These are phyloP conservation scores for Barnardius zonarius DNA, from an alignment of 2,113 vertebrate genomes.

Conservation along the genomic window DNA sequence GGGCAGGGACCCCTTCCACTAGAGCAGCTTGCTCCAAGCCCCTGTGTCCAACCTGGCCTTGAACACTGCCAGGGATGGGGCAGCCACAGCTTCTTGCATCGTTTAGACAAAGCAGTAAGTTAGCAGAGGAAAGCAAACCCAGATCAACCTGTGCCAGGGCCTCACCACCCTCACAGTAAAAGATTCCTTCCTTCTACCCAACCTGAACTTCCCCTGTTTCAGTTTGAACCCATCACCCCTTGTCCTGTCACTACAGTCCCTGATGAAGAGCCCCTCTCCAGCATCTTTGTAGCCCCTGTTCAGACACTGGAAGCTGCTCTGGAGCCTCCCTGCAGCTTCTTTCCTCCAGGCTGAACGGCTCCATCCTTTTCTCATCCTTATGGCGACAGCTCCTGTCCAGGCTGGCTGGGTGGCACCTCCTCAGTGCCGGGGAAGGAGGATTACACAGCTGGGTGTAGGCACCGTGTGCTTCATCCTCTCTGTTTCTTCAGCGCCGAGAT, in stretches of 20 bases:
- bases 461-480: background rate
- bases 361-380: background rate
- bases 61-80: background rate
- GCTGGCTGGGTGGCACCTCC: background rate
- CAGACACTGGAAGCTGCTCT: background rate
- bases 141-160: background rate
- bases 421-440: background rate
- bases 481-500: background rate
- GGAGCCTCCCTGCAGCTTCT: background rate
- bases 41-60: fast-evolving
- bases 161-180: background rate
- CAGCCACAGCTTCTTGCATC: too few relatives aligned
- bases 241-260: background rate
- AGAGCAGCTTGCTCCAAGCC: fast-evolving
- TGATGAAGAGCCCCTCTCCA: background rate
- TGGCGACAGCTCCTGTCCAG: background rate
- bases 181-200: too few relatives aligned
- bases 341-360: background rate
- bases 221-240: background rate
- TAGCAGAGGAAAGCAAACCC: too few relatives aligned
- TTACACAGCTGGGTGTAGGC: background rate
- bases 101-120: too few relatives aligned
- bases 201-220: too few relatives aligned
- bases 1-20: background rate
- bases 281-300: background rate